These are phyloP conservation scores for Drosophila multiciliata DNA, from an alignment of 2,888 invertebrate species.

Conservation along the genomic window DNA sequence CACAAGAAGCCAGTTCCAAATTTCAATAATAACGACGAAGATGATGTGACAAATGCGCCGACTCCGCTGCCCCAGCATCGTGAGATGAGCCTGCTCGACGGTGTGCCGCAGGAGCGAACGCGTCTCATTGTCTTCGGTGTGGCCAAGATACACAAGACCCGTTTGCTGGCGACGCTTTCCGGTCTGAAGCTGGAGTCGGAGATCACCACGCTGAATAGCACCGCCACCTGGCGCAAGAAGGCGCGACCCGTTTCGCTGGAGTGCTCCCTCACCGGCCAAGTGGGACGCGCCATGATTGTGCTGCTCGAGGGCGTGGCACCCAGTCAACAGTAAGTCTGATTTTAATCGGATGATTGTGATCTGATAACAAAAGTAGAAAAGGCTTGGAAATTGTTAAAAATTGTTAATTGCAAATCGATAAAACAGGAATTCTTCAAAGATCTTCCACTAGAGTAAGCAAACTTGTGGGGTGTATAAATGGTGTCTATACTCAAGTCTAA, in stretches of 20 bases:
- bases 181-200: slow-evolving; percentile 98
- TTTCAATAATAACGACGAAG: slow-evolving; percentile 83
- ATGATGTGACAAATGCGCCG: slow-evolving; percentile 85
- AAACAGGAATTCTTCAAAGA: not conserved
- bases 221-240: slow-evolving; percentile 95
- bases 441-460: no score
- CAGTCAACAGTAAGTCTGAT: slow-evolving; percentile 91
- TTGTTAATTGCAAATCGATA: not conserved
- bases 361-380: not conserved
- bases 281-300: slow-evolving; percentile 96
- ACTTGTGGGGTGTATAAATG: no score
- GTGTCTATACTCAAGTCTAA: no score
- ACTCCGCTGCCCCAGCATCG: slow-evolving; percentile 83
- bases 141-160: slow-evolving; percentile 93
- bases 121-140: slow-evolving; percentile 94
- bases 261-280: slow-evolving; percentile 93
- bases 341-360: not conserved
- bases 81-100: slow-evolving; percentile 77
- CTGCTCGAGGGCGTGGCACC: slow-evolving; percentile 95
- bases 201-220: slow-evolving; percentile 95
- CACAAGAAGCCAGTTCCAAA: slow-evolving; percentile 85
- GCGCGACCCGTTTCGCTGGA: slow-evolving; percentile 90
- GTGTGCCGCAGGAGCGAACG: slow-evolving; percentile 88
- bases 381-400: not conserved
- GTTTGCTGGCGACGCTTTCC: slow-evolving; percentile 94